Evolutionary conservation across 2,888 invertebrate genomes (phyloP).

Genomic region (Asteroscopus sphinx): DNA sequence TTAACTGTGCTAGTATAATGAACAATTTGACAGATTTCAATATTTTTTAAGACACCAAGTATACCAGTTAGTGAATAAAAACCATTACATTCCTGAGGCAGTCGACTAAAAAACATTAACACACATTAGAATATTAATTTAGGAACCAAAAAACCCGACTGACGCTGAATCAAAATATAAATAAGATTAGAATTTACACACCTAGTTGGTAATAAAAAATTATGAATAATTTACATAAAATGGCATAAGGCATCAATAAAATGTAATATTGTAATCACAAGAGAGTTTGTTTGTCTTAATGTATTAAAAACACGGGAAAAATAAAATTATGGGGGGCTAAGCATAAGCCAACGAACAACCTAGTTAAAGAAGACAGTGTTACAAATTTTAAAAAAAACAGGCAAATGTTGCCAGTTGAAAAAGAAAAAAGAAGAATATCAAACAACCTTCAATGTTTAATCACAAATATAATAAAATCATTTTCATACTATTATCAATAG

Average conservation of each 20-base stretch:
- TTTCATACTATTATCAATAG: constrained; percentile 47
- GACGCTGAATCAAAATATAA: constrained; percentile 34
- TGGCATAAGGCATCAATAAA: constrained; percentile 5
- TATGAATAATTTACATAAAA: constrained; percentile 31
- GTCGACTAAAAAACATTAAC: too few species aligned
- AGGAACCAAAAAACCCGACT: constrained; percentile 16
- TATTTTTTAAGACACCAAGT: too few species aligned
- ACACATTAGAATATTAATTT: too few species aligned
- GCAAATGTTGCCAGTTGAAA: constrained; percentile 30
- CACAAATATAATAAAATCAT: constrained; percentile 48
- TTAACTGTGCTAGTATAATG: too few species aligned
- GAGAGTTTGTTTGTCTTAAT: constrained; percentile 5
- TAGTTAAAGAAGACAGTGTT: constrained; percentile 42
- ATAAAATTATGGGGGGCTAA: constrained; percentile 1
- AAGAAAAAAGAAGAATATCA: constrained; percentile 38
- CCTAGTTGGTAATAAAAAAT: constrained; percentile 22
- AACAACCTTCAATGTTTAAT: constrained; percentile 50
- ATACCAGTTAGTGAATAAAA: too few species aligned
- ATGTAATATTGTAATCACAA: constrained; percentile 1
- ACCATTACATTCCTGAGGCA: too few species aligned
- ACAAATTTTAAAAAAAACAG: constrained; percentile 19
- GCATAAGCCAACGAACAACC: constrained; percentile 7
- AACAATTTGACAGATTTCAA: too few species aligned
- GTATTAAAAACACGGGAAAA: background rate
- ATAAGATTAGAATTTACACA: constrained; percentile 23